Base-by-base conservation (phyloP, 2,888 invertebrate genomes). In the Ischnus inquisitorius region DNA sequence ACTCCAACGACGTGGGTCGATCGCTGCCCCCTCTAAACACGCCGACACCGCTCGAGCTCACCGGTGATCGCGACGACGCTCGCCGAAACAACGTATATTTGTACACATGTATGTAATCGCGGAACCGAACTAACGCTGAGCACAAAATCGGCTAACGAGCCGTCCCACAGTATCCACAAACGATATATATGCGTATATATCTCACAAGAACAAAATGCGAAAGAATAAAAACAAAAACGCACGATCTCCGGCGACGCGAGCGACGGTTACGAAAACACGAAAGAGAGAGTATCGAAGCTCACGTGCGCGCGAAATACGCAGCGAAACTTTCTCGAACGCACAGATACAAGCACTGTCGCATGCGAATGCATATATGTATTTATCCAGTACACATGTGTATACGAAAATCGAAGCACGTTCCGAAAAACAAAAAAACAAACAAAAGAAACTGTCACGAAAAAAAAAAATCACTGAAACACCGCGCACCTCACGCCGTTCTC, bases 31-130 rank as follows among this genome's bases (percentile, higher is more conserved):
- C 54, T 12, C 54, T 74, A 3, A 22, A 39, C n/a, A 14, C 22
- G 12, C 41, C 43, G 60, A 16, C 39, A 16, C 19, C 22, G 41
- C 41, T 8, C 16, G 16, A 51, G 67, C 78, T 41, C 43, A 57
- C 57, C 28, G 72, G 4, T 60, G 72, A 3, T 43, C 83, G 77
- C 87, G 83, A 74, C 85, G 72, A 60, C 57, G 39, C 39, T 48
- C n/a, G 78, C 10, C 39, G 54, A 51, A 71, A 34, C 3, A 39
- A 51, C 19, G 28, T 3, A 54, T 34, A 51, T 39, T 14, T n/a
- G 34, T 62, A 62, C 34, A 39, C 5, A 62, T 16, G n/a, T 19
- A 6, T 62, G 19, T 54, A 71, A 14, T 14, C 57, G 12, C 57
- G 14, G 12, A 19, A 57, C 22, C 12, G 25, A 51, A 51, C 51